Conservation (phyloP, 2,797 vertebrate species). For the Cryptoprocta ferox region DNA sequence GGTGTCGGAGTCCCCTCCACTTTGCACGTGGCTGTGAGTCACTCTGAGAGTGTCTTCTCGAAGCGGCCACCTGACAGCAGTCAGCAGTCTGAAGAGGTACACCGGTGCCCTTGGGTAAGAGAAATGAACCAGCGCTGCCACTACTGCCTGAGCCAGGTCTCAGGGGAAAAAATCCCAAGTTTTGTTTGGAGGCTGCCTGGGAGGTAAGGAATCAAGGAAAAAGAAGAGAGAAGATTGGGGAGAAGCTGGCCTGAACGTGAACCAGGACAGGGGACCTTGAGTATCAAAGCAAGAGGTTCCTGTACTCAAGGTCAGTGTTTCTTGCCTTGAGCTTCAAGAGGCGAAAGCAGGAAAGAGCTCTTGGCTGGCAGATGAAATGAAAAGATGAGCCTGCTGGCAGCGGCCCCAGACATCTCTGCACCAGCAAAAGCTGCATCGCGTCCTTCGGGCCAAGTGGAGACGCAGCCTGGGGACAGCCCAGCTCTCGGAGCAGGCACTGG, state of each 20-base stretch:
- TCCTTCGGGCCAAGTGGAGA: conserved; percentile 13
- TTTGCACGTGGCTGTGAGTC: background rate
- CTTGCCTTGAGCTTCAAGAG: conserved; percentile 53
- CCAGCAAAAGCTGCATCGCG: conserved; percentile 59
- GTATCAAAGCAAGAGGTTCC: background rate
- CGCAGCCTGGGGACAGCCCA: background rate
- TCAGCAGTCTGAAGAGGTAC: background rate
- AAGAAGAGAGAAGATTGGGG: background rate
- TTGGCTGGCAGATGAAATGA: conserved; percentile 75
- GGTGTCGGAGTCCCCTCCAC: accelerated
- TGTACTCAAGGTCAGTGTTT: conserved; percentile 41
- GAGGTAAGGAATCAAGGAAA: background rate
- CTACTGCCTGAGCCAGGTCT: background rate
- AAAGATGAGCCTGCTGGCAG: conserved; percentile 79
- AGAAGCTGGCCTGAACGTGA: background rate
- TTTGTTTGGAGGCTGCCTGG: background rate
- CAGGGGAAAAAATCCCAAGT: background rate
- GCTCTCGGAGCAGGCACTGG: background rate
- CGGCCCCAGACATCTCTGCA: conserved; percentile 73
- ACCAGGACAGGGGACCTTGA: background rate
- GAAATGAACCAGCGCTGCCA: background rate
- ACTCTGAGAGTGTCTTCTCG: background rate
- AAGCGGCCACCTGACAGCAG: background rate
- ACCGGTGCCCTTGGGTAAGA: background rate
- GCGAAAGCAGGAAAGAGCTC: conserved; percentile 60